Evolutionary conservation across 2,888 invertebrate genomes (phyloP).

Genomic region (Tetramorium bicarinatum): DNA sequence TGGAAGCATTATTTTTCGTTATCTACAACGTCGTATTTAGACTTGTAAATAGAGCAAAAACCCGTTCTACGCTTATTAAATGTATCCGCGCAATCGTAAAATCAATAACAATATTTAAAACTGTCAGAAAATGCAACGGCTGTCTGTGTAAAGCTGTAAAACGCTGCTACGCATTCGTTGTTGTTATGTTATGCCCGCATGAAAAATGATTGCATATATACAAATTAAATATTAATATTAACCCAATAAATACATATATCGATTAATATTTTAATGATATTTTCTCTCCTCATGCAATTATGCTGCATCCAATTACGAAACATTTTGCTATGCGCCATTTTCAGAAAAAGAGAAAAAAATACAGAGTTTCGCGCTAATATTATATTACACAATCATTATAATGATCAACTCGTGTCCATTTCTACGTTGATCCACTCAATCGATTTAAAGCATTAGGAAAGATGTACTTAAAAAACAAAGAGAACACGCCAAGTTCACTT

Average conservation of each 20-base stretch:
- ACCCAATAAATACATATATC: constrained; percentile 4
- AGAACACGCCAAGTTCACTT: not conserved
- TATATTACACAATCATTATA: not conserved
- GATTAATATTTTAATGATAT: constrained; percentile 24
- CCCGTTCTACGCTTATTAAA: not conserved
- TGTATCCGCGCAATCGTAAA: not conserved
- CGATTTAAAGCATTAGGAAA: not conserved
- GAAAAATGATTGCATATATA: not conserved
- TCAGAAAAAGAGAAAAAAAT: not conserved
- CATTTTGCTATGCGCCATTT: constrained; percentile 8
- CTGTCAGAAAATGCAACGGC: not conserved
- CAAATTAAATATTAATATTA: constrained; percentile 34
- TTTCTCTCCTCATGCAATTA: constrained; percentile 20
- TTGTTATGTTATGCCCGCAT: not conserved
- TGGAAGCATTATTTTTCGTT: not conserved
- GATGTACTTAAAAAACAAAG: not conserved
- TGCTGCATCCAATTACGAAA: constrained; percentile 10
- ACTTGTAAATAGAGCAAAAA: not conserved
- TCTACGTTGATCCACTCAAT: not conserved
- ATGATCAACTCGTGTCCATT: not conserved
- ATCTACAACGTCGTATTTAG: not conserved
- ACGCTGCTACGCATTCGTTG: not conserved
- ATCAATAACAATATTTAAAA: constrained; percentile 20
- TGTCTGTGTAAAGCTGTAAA: not conserved
- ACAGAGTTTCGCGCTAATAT: not conserved